These are phyloP conservation scores for Heliothis virescens DNA, from an alignment of 1,140 invertebrate species.

Conservation along the genomic window DNA sequence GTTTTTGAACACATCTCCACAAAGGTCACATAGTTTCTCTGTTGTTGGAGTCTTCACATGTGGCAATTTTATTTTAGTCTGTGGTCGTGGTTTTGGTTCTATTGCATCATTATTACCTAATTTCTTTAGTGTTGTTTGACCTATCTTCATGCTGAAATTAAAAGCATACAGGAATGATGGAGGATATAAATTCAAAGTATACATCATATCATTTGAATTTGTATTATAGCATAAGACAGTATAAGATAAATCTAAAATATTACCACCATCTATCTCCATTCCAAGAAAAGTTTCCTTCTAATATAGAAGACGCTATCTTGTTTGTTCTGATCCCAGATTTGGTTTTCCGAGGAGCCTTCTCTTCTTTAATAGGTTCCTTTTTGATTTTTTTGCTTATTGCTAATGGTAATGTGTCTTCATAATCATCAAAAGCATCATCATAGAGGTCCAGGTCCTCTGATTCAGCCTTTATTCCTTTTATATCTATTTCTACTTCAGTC, in stretches of 20 bases:
- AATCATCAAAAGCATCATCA: constrained; percentile 50
- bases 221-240: background rate
- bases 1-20: constrained; percentile 72
- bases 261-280: constrained; percentile 78
- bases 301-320: constrained; percentile 73
- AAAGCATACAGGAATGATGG: constrained; percentile 26
- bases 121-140: constrained; percentile 41
- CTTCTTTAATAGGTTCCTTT: constrained; percentile 41
- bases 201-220: background rate
- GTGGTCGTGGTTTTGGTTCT: constrained; percentile 39
- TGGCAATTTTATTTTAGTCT: constrained; percentile 59
- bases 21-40: constrained; percentile 76
- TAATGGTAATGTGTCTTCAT: constrained; percentile 54
- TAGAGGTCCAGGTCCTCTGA: constrained; percentile 34
- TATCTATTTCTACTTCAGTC: constrained; percentile 61
- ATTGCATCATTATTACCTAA: constrained; percentile 23
- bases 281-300: constrained; percentile 76
- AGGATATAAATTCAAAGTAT: background rate
- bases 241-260: constrained; percentile 57
- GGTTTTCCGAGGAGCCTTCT: constrained; percentile 16
- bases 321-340: constrained; percentile 57
- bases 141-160: constrained; percentile 58
- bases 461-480: constrained; percentile 64
- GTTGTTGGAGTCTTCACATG: constrained; percentile 57
- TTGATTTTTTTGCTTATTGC: constrained; percentile 55